Percentiles rank a stretch among this genome's conserved stretches.
Evolutionary conservation across 2,888 invertebrate genomes (phyloP).

Genomic region (Heliconius ismenius): DNA sequence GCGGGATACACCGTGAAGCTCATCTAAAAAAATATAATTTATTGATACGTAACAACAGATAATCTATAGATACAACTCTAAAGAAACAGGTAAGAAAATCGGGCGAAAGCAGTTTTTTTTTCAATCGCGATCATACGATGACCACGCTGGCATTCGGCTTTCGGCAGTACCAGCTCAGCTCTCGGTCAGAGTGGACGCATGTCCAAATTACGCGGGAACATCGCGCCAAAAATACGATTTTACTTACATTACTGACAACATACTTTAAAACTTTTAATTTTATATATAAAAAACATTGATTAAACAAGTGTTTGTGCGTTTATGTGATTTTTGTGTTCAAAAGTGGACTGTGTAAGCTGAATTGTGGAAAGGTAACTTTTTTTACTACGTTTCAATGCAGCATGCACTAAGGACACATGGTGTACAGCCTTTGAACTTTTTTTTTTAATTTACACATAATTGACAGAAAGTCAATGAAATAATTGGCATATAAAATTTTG

Average conservation of each 20-base stretch:
- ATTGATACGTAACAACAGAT: background rate
- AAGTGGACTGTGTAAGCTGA: slow-evolving; percentile 26
- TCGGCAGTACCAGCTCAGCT: slow-evolving; percentile 46
- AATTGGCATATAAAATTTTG: slow-evolving; percentile 1
- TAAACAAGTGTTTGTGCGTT: slow-evolving; percentile 5
- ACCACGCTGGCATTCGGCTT: slow-evolving; percentile 37
- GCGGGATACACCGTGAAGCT: background rate
- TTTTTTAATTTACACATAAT: slow-evolving; percentile 3
- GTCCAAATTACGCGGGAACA: slow-evolving; percentile 8
- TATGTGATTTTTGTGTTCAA: slow-evolving; percentile 14
- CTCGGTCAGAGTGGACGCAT: slow-evolving; percentile 38
- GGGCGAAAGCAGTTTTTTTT: slow-evolving; percentile 42
- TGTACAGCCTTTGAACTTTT: slow-evolving; percentile 17
- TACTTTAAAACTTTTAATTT: background rate
- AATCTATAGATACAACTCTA: background rate
- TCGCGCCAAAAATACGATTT: slow-evolving; percentile 46
- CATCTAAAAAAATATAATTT: background rate
- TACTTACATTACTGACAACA: slow-evolving; percentile 25
- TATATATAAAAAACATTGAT: background rate
- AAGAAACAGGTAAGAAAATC: slow-evolving; percentile 37
- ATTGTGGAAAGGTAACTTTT: slow-evolving; percentile 35
- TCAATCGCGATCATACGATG: slow-evolving; percentile 40
- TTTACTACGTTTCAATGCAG: slow-evolving; percentile 18
- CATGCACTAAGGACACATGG: slow-evolving; percentile 23
- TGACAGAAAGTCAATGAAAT: slow-evolving; percentile 3